Evolutionary conservation across 2,113 vertebrate genomes (phyloP).

Genomic region (Monopterus albus): DNA sequence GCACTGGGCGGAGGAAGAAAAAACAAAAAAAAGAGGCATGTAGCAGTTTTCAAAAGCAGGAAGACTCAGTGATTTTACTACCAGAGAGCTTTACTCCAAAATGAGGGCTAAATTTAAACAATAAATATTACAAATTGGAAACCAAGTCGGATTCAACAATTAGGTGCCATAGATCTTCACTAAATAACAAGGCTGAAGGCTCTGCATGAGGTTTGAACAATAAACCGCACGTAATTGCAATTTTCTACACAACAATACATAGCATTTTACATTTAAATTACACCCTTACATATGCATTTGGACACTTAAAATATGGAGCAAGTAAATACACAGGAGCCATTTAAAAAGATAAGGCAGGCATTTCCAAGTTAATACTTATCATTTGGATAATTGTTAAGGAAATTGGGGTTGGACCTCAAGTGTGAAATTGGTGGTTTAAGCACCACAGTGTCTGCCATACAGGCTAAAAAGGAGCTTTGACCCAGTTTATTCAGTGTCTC

Average conservation of each 20-base stretch:
- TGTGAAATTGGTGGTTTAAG: conserved; percentile 46
- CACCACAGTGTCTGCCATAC: conserved; percentile 17
- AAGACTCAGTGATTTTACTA: conserved; percentile 8
- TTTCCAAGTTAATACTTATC: conserved; percentile 41
- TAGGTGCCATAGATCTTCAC: neutral
- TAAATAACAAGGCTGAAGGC: neutral
- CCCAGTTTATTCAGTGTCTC: neutral
- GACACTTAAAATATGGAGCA: conserved; percentile 22
- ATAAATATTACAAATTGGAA: neutral
- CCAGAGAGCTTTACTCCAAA: conserved; percentile 2
- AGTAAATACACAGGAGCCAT: conserved; percentile 20
- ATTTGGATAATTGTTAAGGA: conserved; percentile 64
- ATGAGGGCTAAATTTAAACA: too few relatives aligned
- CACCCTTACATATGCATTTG: neutral
- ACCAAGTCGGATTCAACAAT: neutral
- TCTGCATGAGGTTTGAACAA: neutral
- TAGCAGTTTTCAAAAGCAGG: conserved; percentile 7
- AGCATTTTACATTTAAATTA: conserved; percentile 29
- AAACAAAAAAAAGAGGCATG: neutral
- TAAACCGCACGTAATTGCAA: conserved; percentile 22
- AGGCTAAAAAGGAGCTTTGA: conserved; percentile 35
- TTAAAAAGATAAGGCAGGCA: conserved; percentile 4
- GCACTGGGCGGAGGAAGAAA: neutral
- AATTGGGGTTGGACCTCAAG: conserved; percentile 48
- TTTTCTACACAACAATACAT: conserved; percentile 4